Conservation (phyloP, 30 jellyfish, hydroid and myxozoan species). For the Aurelia sp. region DNA sequence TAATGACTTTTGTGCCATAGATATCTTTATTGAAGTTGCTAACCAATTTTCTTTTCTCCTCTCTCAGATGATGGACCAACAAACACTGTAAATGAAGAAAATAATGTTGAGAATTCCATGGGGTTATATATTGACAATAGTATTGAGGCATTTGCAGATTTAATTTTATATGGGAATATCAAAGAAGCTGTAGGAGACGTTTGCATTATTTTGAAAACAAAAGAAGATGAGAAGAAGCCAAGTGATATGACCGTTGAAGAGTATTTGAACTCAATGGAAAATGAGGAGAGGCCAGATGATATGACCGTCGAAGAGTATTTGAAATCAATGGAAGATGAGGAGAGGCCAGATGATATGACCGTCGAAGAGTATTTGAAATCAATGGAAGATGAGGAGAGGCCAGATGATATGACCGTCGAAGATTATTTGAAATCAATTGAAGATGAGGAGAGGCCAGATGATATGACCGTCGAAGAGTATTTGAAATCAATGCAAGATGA, state of each 20-base stretch:
- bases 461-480: constrained; percentile 51
- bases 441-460: neutral
- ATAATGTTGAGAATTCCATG: neutral
- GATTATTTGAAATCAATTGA: constrained; percentile 4
- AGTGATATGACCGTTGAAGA: constrained; percentile 49
- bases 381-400: neutral
- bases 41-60: too few relatives aligned
- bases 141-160: neutral
- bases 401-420: constrained; percentile 14
- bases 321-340: neutral
- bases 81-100: neutral
- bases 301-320: constrained; percentile 1
- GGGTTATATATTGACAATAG: neutral
- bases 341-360: neutral
- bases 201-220: neutral
- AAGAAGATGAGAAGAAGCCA: neutral
- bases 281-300: neutral
- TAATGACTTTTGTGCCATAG: too few relatives aligned
- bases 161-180: neutral
- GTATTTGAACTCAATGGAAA: neutral
- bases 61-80: too few relatives aligned
- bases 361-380: neutral
- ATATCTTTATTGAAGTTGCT: too few relatives aligned
- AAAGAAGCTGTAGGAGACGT: neutral
- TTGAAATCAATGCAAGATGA: neutral